Base-by-base conservation (phyloP, 2,797 vertebrate genomes). In the Siniperca obscura region DNA sequence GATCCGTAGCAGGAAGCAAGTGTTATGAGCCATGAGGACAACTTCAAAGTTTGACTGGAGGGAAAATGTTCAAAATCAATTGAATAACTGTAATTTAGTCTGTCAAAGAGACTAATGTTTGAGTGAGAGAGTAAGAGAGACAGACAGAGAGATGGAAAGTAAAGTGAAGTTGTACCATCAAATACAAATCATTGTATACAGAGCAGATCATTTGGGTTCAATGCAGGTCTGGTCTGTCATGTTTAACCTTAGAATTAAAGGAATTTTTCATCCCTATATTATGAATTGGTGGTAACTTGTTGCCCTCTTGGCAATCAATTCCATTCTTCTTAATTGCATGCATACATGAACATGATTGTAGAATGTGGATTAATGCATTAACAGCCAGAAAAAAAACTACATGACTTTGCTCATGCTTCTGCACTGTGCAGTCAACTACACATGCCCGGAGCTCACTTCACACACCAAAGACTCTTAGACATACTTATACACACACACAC, bases 21-120 rank as follows among this genome's bases (percentile, higher is more conserved):
- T 6, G n/a, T 53, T 61, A 14, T 44, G 50, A 74, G 46, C 21
- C 5, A n/a, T 3, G 22, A 57, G 57, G 70, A 65, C 46, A 59
- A 34, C 42, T 72, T 70, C 38, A 48, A 81, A 30, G 60, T 81
- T 76, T 83, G 38, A 69, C 62, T 46, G 42, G 27, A 77, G 55
- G 60, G 69, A 70, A 72, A 55, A 40, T 60, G 65, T 38, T 42
- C 25, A 34, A 60, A 85, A 85, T 80, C 50, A 2, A 67, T 82
- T 22, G 44, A 46, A 57, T 40, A 60, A 74, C 30, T 72, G 46
- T 74, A 65, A 78, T 84, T 72, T 61, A 46, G 56, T 76, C 60
- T 60, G 69, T 68, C 56, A 78, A 57, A 82, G 57, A 62, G 53
- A 76, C 70, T 21, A 36, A 27, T 75, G 60, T 71, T 44, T n/a